Conservation (phyloP, 2,888 invertebrate genomes). For the Dynastes tityus region DNA sequence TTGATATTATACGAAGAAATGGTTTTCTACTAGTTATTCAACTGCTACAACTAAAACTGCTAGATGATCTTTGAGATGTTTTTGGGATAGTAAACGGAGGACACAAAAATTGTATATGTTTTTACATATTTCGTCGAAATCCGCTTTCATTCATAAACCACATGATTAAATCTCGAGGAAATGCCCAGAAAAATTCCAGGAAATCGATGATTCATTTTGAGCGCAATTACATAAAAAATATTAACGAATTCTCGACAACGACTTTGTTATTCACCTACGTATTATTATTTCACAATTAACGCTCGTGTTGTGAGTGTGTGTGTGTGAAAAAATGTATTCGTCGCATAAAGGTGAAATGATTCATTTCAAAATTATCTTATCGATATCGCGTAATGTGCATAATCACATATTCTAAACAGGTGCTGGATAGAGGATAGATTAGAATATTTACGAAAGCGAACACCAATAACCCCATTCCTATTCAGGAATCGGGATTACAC, state of each 20-base stretch:
- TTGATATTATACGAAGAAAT: too few species aligned
- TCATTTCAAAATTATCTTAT: constrained; percentile 33
- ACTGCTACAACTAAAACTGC: too few species aligned
- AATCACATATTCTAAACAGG: constrained; percentile 30
- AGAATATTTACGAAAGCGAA: constrained; percentile 32
- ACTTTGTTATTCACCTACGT: neutral
- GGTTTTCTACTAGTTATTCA: too few species aligned
- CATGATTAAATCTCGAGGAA: neutral
- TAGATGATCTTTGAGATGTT: too few species aligned
- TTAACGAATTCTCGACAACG: constrained; percentile 3
- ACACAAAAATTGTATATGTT: too few species aligned
- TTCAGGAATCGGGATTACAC: constrained; percentile 27
- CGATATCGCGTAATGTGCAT: constrained; percentile 20
- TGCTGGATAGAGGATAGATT: constrained; percentile 36
- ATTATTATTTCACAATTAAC: constrained; percentile 3
- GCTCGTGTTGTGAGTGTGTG: neutral
- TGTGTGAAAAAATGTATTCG: neutral
- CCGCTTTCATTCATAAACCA: too few species aligned
- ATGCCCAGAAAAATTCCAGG: constrained; percentile 3
- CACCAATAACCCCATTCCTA: constrained; percentile 35
- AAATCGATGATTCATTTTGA: constrained; percentile 11
- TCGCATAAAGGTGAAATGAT: neutral
- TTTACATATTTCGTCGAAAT: too few species aligned
- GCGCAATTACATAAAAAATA: constrained; percentile 5
- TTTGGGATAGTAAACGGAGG: too few species aligned